Evolutionary conservation across 2,888 invertebrate genomes (phyloP).

Genomic region (Slavum lentiscoides): DNA sequence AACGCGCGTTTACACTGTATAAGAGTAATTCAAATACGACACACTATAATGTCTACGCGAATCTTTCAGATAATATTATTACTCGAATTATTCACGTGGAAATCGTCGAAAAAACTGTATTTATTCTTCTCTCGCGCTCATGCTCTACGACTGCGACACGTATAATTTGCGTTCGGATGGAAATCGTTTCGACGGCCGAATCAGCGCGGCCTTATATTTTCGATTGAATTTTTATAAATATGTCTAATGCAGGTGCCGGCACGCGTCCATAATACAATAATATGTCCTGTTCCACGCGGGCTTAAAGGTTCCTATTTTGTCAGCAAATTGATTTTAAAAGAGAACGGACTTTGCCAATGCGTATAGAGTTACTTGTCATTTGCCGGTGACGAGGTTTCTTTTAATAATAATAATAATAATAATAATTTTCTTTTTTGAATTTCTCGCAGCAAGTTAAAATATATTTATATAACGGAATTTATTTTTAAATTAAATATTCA

Average conservation of each 20-base stretch:
- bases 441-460: not conserved
- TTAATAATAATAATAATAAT: not conserved
- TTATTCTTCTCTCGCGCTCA: no score
- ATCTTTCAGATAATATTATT: no score
- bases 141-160: no score
- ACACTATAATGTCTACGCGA: no score
- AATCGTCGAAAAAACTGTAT: no score
- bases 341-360: not conserved
- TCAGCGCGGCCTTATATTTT: no score
- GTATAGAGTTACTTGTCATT: slow-evolving; percentile 4
- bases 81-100: no score
- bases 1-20: no score
- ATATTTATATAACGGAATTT: not conserved
- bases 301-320: slow-evolving; percentile 2
- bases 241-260: slow-evolving; percentile 18
- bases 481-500: no score
- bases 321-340: slow-evolving; percentile 17
- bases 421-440: slow-evolving; percentile 4
- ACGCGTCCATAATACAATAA: no score
- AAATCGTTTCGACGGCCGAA: not conserved
- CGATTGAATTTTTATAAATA: slow-evolving; percentile 30
- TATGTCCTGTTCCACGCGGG: not conserved
- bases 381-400: slow-evolving; percentile 2
- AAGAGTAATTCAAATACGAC: no score
- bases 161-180: not conserved